Base-by-base conservation (phyloP, 2,888 invertebrate species). In the Matsumyia berberina region DNA sequence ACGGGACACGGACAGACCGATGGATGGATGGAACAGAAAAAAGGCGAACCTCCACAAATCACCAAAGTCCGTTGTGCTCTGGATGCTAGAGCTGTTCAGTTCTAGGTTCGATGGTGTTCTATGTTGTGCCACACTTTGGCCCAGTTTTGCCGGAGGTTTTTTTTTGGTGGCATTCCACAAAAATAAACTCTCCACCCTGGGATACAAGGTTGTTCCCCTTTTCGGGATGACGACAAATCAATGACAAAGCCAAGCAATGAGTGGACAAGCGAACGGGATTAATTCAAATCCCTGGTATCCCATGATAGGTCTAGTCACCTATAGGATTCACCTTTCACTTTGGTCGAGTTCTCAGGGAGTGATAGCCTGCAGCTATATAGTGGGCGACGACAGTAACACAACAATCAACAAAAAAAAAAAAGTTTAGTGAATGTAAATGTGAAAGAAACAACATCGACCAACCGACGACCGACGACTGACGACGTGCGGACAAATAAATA, bases 251-350 rank as follows among this genome's bases (percentile, higher is more conserved):
- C 35, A 17, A 72, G 39, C 60, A 57, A 69, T 57, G 29, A 69
- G 57, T 51, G 64, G 81, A 76, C 69, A 74, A 44, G 55, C 58
- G 39, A 79, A 55, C 55, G 67, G 67, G 69, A 80, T 74, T 67
- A 55, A 53, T 80, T 74, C 53, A 60, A 69, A 69, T 69, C 74
- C 57, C 49, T 15, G 24, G 46, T 42, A 80, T 12, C 19, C 62
- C 62, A 39, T 69, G 80, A 74, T 67, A 69, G 69, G 58, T 24
- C 24, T 60, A 55, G 69, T 62, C 69, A 44, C 31, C 66, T 39
- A 53, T 82, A 69, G 72, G 73, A 83, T 78, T 62, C 78, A 83
- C 82, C 78, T 83, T 83, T 83, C 82, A 67, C 72, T 77, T 60
- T 53, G 70, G 70, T 24, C 37, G 6, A 46, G 11, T 24, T 24